These are phyloP conservation scores for Gasteruption jaculator DNA, from an alignment of 2,888 invertebrate genomes.

Conservation along the genomic window DNA sequence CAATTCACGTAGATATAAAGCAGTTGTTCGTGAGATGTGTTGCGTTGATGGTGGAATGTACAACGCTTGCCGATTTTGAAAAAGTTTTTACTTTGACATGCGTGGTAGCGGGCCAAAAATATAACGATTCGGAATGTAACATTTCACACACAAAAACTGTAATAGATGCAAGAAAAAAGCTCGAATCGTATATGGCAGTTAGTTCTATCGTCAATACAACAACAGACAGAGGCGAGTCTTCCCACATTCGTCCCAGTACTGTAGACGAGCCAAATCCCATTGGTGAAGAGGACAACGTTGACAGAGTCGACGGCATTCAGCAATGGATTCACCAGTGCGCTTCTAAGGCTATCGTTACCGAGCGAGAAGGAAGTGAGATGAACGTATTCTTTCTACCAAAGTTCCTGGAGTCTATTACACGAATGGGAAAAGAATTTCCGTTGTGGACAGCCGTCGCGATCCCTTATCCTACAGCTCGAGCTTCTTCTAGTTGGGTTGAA, in stretches of 20 bases:
- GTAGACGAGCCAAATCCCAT: neutral
- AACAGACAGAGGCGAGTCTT: too few relatives aligned
- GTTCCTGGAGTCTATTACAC: too few relatives aligned
- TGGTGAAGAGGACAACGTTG: neutral
- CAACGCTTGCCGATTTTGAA: neutral
- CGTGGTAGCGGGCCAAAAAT: conserved; percentile 4
- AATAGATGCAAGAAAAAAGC: too few relatives aligned
- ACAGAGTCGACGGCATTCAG: too few relatives aligned
- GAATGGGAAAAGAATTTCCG: conserved; percentile 14
- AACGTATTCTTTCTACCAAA: conserved; percentile 6
- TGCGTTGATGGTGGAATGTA: conserved; percentile 9
- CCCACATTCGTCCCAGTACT: too few relatives aligned
- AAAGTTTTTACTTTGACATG: conserved; percentile 5
- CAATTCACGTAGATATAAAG: conserved; percentile 10
- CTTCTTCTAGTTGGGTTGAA: conserved; percentile 14
- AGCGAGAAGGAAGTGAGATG: too few relatives aligned
- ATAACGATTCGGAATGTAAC: neutral
- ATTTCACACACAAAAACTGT: neutral
- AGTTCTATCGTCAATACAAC: too few relatives aligned
- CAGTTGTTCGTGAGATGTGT: conserved; percentile 20
- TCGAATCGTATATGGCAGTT: conserved; percentile 1
- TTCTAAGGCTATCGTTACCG: too few relatives aligned
- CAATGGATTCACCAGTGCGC: too few relatives aligned
- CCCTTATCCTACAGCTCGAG: conserved; percentile 7
- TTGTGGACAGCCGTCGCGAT: conserved; percentile 11